Evolutionary conservation across 2,888 invertebrate genomes (phyloP), one percentile per base, ranked within the genome.

Genomic region (Drosophila mayaguana): DNA sequence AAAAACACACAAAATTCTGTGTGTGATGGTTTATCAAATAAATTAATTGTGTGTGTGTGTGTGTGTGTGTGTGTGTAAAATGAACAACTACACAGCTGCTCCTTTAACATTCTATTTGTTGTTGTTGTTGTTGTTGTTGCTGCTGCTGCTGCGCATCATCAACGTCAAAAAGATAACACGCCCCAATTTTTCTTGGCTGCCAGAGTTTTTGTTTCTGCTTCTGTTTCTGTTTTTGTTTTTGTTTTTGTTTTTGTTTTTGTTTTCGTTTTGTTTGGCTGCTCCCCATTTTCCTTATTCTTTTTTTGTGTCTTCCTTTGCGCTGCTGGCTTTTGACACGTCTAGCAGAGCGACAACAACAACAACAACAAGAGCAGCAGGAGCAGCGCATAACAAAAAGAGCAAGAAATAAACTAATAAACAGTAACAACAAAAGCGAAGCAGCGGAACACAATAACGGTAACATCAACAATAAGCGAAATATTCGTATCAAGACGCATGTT

Each of bases 141-240:
- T 56, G 40, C 16, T 63, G 56, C 73, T 72, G 64, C 72, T 62
- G 78, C 69, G 72, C 72, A 82, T 75, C 82, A 79, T 84, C 85
- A 88, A 80, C 72, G 88, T 82, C 88, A 82, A 69, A 71, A 63
- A 88, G 88, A 82, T 88, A 88, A 82, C 85, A 84, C 83, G 83
- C 82, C 80, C 80, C 80, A 75, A 75, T 85, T 82, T 82, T 88
- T 88, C 88, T 85, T 65, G 70, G 80, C 70, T 69, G 73, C 50
- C 77, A 63, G 45, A 50, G 28, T 66, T 63, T 63, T 59, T 66
- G 60, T 61, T 45, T 51, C 22, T 65, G 61, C 57, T 43, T 51
- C 28, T 64, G 36, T 25, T 66, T 54, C 45, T 38, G 28, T 66
- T 63, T 63, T 57, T 66, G 61, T 61, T 43, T 51, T 34, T 64